phyloP scores from a whole-genome alignment of 2,888 invertebrate species.

The Lasioglossum vierecki region DNA sequence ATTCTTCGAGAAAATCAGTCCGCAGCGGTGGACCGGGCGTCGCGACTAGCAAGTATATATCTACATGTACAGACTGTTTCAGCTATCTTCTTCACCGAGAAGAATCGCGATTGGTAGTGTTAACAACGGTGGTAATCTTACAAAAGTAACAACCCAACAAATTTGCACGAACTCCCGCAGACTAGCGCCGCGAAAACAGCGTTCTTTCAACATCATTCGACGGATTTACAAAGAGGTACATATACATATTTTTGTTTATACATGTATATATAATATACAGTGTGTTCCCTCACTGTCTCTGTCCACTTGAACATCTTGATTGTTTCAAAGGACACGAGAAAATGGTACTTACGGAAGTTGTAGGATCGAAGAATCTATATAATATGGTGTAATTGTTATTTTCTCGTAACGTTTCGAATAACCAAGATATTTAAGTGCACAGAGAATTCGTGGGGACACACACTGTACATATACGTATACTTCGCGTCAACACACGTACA shows the following conservation, averaged over 20 bases:
- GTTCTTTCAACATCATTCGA: not conserved
- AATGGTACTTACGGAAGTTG: too few species aligned
- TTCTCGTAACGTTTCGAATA: too few species aligned
- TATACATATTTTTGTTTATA: not conserved
- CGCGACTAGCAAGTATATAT: constrained; percentile 2
- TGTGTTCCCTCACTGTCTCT: too few species aligned
- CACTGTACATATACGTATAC: not conserved
- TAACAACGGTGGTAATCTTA: constrained; percentile 8
- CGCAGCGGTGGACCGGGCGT: not conserved
- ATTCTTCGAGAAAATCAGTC: not conserved
- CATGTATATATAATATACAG: too few species aligned
- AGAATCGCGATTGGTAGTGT: constrained; percentile 1
- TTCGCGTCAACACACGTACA: not conserved
- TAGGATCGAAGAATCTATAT: too few species aligned
- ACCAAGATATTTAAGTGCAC: too few species aligned
- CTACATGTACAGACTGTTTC: not conserved
- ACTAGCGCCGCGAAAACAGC: not conserved
- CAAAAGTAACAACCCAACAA: constrained; percentile 14
- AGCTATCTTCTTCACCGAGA: not conserved
- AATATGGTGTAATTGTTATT: too few species aligned
- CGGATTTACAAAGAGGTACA: not conserved
- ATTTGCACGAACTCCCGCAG: not conserved
- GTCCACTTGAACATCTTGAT: too few species aligned
- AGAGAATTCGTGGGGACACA: too few species aligned
- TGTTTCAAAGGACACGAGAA: too few species aligned